phyloP scores from a whole-genome alignment of 2,113 vertebrate genomes.

The Crotophaga sulcirostris region DNA sequence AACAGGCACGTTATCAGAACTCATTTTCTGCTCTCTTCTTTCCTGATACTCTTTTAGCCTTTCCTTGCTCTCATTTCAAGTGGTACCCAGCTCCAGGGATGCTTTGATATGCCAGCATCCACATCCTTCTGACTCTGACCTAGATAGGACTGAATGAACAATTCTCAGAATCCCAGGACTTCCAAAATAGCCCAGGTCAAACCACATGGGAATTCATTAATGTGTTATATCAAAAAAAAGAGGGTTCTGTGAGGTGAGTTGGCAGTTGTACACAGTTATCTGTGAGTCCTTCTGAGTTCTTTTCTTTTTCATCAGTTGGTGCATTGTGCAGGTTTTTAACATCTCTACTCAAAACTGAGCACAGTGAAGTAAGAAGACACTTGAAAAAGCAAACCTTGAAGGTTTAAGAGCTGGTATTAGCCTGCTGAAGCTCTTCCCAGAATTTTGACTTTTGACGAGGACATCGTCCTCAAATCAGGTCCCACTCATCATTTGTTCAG shows the following conservation, averaged over 20 bases:
- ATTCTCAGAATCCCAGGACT: background rate
- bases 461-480: background rate
- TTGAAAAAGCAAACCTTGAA: background rate
- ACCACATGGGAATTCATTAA: background rate
- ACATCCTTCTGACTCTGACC: background rate
- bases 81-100: background rate
- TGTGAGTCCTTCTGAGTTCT: background rate
- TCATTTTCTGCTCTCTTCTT: background rate
- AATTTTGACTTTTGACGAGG: background rate
- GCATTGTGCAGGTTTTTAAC: background rate
- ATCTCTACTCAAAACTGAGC: background rate
- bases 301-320: background rate
- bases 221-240: background rate
- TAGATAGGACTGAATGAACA: background rate
- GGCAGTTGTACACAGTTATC: background rate
- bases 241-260: background rate
- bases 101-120: background rate
- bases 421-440: background rate
- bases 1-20: background rate
- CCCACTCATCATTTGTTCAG: background rate
- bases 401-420: background rate
- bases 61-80: background rate
- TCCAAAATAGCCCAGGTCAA: background rate
- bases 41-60: background rate
- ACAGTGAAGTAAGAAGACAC: background rate